Base-by-base conservation (phyloP, 2,888 invertebrate genomes). In the Agrenia bidenticulata region DNA sequence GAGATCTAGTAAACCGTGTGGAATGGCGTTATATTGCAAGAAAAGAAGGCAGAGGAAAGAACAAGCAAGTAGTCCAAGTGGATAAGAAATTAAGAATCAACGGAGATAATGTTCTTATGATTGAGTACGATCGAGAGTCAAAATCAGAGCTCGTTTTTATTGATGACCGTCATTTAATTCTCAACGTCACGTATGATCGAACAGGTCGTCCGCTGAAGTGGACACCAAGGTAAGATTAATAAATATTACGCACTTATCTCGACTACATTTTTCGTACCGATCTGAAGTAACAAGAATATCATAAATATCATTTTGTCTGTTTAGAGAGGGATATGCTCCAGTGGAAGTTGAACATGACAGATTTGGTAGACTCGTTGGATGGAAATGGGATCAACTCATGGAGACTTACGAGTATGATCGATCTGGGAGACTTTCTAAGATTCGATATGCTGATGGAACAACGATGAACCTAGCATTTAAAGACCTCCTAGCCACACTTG, bases 1-100 rank as follows among this genome's bases (percentile, higher is more conserved):
- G 93, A 0, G 94, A 94, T 78, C 80, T 94, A 61, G 92, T 93
- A 0, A 95, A 95, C 78, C 85, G 94, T 71, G 92, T 96, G 77
- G 96, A 97, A 81, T 97, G 96, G 96, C 85, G 94, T 45, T 96
- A 94, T 81, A 94, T 94, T 82, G 84, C 94, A 65, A 83, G 93
- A 56, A 87, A 91, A 69, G 84, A 88, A 39, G 87, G 84, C 19
- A 72, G 83, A 84, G 82, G 78, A 84, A 79, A 78, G 68, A 80
- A 81, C 70, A 90, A 88, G 79, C 84, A 86, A 0, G 87, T 92
- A 0, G 88, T 90, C 0, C 92, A 92, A 80, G 89, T 93, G 17
- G 93, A 92, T 7, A 86, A 90, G 57, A 92, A 91, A 78, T 80
- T 93, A 41, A 83, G 92, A 60, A 90, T 96, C 0, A 96, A 96